Percentiles rank a stretch among this genome's conserved stretches.
These are phyloP conservation scores for Cataglyphis hispanica DNA, from an alignment of 1,140 invertebrate species.

Conservation along the genomic window DNA sequence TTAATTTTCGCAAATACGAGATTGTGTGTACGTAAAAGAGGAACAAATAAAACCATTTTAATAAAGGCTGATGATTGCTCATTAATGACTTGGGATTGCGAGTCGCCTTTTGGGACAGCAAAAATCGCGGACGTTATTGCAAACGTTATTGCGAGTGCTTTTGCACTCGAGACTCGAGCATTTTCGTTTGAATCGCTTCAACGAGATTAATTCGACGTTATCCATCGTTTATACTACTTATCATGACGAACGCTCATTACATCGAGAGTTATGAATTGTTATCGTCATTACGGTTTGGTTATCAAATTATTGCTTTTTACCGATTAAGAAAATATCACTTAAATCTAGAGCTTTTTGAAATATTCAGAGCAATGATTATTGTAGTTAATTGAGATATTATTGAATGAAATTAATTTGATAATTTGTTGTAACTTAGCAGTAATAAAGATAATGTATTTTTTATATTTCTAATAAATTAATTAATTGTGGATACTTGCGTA, in stretches of 20 bases:
- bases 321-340: background rate
- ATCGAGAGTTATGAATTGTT: conserved; percentile 7
- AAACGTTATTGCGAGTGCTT: conserved; percentile 29
- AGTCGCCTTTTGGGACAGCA: background rate
- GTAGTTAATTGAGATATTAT: no score
- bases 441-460: background rate
- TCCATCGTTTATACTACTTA: conserved; percentile 6
- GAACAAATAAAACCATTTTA: conserved; percentile 13
- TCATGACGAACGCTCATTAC: conserved; percentile 12
- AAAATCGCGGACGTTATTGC: conserved; percentile 18
- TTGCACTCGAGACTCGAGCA: conserved; percentile 20
- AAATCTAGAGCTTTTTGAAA: background rate
- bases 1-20: conserved; percentile 23
- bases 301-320: background rate
- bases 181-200: conserved; percentile 49
- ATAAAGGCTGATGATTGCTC: conserved; percentile 3
- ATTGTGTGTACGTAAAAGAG: background rate
- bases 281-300: background rate
- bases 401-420: background rate
- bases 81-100: conserved; percentile 15
- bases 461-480: background rate
- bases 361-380: background rate
- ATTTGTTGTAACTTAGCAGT: background rate
- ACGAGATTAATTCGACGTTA: conserved; percentile 41
- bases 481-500: no score